Evolutionary conservation across 2,113 vertebrate species (phyloP).

Genomic region (Eudyptes chrysolophus): DNA sequence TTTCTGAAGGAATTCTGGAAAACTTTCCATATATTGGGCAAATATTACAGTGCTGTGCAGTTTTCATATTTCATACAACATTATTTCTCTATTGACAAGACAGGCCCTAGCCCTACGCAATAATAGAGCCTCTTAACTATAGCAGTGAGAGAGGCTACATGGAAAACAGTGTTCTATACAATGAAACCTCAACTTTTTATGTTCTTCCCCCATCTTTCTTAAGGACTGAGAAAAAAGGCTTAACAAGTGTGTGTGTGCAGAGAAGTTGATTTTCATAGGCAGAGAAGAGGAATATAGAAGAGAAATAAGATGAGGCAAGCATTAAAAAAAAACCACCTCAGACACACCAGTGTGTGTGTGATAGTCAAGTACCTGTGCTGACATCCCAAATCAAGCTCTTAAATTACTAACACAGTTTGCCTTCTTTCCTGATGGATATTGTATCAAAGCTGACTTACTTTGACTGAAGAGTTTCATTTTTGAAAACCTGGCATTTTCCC

Average conservation of each 20-base stretch:
- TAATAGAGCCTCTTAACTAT: background rate
- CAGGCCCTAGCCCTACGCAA: background rate
- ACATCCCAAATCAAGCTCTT: background rate
- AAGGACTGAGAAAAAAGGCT: background rate
- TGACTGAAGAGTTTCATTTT: slow-evolving; percentile 1
- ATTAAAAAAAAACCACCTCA: background rate
- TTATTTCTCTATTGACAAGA: background rate
- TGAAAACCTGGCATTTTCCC: background rate
- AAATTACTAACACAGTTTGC: background rate
- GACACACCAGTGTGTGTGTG: background rate
- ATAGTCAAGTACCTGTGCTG: background rate
- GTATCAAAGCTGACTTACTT: slow-evolving; percentile 9
- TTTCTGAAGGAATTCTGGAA: background rate
- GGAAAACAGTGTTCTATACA: background rate
- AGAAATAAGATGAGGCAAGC: background rate
- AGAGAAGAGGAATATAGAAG: background rate
- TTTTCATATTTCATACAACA: background rate
- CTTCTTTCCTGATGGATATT: background rate
- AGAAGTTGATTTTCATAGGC: background rate
- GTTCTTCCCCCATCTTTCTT: background rate
- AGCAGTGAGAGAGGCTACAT: background rate
- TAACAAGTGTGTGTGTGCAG: background rate
- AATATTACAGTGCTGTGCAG: background rate
- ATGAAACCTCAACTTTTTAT: background rate
- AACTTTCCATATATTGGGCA: background rate